Evolutionary conservation across 2,113 vertebrate genomes (phyloP).

Genomic region (Cervus canadensis): DNA sequence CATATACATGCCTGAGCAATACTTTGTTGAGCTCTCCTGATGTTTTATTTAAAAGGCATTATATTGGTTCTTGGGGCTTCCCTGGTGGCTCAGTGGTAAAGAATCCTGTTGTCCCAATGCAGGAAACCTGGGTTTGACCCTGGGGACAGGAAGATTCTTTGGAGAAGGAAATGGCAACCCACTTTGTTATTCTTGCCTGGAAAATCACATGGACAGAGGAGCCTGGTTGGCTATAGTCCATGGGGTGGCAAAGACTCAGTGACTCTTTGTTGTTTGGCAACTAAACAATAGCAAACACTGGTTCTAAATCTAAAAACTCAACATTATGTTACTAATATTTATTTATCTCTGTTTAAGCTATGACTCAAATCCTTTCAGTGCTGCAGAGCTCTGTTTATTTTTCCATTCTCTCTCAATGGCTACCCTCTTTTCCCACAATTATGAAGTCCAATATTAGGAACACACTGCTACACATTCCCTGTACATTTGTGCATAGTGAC

Average conservation of each 20-base stretch:
- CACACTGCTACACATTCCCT: background rate
- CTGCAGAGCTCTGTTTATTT: background rate
- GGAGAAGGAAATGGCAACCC: too few relatives aligned
- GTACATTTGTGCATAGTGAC: background rate
- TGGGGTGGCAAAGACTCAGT: too few relatives aligned
- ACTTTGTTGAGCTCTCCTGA: background rate
- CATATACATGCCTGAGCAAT: background rate
- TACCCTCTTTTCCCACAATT: background rate
- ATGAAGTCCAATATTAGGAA: background rate
- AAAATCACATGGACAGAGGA: too few relatives aligned
- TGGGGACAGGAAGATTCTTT: too few relatives aligned
- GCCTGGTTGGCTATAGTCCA: too few relatives aligned
- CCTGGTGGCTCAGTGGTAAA: too few relatives aligned
- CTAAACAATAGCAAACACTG: background rate
- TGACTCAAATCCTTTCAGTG: background rate
- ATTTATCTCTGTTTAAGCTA: background rate
- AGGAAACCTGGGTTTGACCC: too few relatives aligned
- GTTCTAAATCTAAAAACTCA: background rate
- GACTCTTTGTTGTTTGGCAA: too few relatives aligned
- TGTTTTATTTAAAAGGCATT: background rate
- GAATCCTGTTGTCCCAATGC: too few relatives aligned
- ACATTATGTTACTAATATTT: background rate
- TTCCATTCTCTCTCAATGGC: background rate
- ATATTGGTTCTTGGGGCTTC: background rate
- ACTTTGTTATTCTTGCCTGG: too few relatives aligned